Evolutionary conservation across 2,113 vertebrate species (phyloP).

Genomic region (Bucco capensis): DNA sequence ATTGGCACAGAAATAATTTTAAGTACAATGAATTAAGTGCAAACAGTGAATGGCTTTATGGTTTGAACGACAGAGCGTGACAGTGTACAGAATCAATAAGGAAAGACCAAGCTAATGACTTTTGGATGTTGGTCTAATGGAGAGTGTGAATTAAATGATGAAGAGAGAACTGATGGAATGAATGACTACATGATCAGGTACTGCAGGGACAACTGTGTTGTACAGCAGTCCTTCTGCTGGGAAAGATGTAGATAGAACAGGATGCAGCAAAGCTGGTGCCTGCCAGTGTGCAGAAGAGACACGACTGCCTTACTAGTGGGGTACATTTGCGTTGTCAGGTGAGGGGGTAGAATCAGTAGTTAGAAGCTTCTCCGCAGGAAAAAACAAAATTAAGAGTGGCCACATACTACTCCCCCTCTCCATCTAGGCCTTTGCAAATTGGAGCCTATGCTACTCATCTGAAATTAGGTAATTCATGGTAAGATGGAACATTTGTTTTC

Average conservation of each 20-base stretch:
- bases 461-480: not conserved
- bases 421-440: not conserved
- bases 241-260: not conserved
- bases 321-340: accelerated
- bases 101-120: not conserved
- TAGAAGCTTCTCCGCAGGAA: not conserved
- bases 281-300: not conserved
- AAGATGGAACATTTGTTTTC: not conserved
- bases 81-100: not conserved
- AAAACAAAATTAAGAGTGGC: not conserved
- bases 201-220: not conserved
- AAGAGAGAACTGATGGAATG: not conserved
- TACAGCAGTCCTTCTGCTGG: not conserved
- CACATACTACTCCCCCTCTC: not conserved
- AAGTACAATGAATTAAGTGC: not conserved
- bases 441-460: not conserved
- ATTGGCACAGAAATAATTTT: not conserved
- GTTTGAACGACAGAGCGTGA: not conserved
- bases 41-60: not conserved
- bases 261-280: not conserved
- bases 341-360: not conserved
- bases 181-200: not conserved
- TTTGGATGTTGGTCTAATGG: not conserved
- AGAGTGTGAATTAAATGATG: not conserved
- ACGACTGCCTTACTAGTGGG: accelerated